Base-by-base conservation (phyloP, 2,113 vertebrate genomes). In the Seriola aureovittata region DNA sequence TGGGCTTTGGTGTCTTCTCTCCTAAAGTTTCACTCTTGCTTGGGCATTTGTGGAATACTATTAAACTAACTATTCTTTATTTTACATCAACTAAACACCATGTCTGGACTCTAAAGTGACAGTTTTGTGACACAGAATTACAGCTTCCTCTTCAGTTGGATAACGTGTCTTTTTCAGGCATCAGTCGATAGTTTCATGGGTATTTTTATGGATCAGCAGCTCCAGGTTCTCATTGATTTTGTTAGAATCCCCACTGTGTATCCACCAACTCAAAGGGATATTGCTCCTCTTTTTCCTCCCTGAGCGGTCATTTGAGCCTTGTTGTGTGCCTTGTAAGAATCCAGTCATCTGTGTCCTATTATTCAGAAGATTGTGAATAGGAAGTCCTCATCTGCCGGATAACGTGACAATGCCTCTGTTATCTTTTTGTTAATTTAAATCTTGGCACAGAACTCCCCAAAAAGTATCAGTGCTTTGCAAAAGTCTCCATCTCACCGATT, bases 121-220 rank as follows among this genome's bases (percentile, higher is more conserved):
- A 42, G 8, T 21, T 60, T 14, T 73, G 74, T 34, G 55, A 50
- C 40, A 60, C 36, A 9, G 3, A 62, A 36, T 38, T 36, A 14
- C 55, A 42, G 25, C 42, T 62, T 81, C 46, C 36, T 48, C 57
- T 60, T 67, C 6, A 25, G 59, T 14, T 34, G 32, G 25, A 63
- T 50, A 75, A 32, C 0, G 12, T 40, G 19, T 69, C 74, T 78
- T 78, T 85, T 85, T 71, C 63, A 81, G 82, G 74, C 65, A 48
- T 34, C 67, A 10, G 60, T 87, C 73, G 4, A 74, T 88, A 48
- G 66, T 73, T 82, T 76, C 77, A n/a, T 23, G 19, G 59, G 32
- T 68, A 84, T 88, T 90, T 88, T 78, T 72, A 91, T 83, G 78
- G 80, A 85, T 85, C 77, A 82, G 40, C 58, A 78, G 48, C 86